Conservation (phyloP, 2,113 vertebrate genomes). For the Crotophaga sulcirostris region DNA sequence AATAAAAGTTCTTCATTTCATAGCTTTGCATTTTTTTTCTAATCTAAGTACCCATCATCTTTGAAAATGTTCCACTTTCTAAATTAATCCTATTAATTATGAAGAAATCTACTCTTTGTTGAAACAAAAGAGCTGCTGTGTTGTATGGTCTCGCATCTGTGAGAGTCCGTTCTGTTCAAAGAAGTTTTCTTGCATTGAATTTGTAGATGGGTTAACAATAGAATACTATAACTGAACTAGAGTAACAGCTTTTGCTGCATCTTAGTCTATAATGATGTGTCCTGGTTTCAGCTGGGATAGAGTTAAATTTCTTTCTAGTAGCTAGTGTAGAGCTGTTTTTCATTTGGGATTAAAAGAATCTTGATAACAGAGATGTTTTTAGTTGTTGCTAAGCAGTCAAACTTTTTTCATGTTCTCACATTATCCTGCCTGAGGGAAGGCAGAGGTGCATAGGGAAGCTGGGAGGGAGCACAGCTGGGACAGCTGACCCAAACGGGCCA, state of each 20-base stretch:
- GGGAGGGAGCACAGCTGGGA: too few relatives aligned
- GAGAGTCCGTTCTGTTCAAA: background rate
- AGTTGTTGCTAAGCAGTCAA: too few relatives aligned
- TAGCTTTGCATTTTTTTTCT: background rate
- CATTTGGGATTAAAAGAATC: too few relatives aligned
- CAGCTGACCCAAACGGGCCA: too few relatives aligned
- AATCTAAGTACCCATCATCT: background rate
- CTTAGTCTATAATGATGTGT: background rate
- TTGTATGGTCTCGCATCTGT: background rate
- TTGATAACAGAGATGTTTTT: too few relatives aligned
- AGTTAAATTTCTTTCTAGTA: too few relatives aligned
- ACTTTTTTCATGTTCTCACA: too few relatives aligned
- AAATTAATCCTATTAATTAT: background rate
- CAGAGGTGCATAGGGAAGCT: too few relatives aligned
- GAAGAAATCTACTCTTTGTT: background rate
- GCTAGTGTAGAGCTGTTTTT: too few relatives aligned
- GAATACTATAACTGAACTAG: background rate
- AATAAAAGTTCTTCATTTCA: constrained; percentile 6
- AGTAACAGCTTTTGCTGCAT: background rate
- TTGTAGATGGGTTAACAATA: background rate
- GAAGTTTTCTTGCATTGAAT: background rate
- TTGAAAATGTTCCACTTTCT: background rate
- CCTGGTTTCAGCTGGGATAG: too few relatives aligned
- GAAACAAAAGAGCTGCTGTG: background rate
- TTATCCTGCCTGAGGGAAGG: too few relatives aligned